A percentile compares a stretch with the other conserved stretches of the same genome.
phyloP scores from a whole-genome alignment of 2,888 invertebrate genomes.

The Mimachlamys varia region DNA sequence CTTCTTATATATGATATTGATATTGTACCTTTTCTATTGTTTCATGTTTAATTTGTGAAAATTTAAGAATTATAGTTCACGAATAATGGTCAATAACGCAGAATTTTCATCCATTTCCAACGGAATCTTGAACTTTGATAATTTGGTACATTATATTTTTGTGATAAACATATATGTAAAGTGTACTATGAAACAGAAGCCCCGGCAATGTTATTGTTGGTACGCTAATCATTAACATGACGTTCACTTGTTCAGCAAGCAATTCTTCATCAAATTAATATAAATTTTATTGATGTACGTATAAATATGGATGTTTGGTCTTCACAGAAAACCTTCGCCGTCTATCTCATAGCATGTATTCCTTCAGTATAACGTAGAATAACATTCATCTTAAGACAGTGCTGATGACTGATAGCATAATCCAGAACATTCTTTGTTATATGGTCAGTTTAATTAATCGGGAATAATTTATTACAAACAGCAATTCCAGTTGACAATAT shows the following conservation, averaged over 20 bases:
- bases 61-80: no score
- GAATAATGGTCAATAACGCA: no score
- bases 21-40: no score
- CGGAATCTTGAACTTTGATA: no score
- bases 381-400: neutral
- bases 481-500: neutral
- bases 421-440: neutral
- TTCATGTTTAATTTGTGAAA: no score
- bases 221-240: neutral
- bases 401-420: neutral
- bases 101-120: no score
- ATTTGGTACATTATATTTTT: no score
- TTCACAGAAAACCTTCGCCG: neutral
- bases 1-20: no score
- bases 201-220: neutral
- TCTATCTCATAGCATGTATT: neutral
- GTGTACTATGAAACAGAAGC: neutral
- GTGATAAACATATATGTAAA: no score
- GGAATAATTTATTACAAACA: neutral
- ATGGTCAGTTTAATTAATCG: neutral
- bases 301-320: neutral
- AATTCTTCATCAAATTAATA: constrained; percentile 8
- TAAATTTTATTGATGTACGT: neutral
- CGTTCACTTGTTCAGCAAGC: constrained; percentile 26
- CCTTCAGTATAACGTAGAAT: neutral